Evolutionary conservation across 2,797 vertebrate genomes (phyloP), one percentile per base, ranked within the genome.

Genomic region (Manis crassicaudata): DNA sequence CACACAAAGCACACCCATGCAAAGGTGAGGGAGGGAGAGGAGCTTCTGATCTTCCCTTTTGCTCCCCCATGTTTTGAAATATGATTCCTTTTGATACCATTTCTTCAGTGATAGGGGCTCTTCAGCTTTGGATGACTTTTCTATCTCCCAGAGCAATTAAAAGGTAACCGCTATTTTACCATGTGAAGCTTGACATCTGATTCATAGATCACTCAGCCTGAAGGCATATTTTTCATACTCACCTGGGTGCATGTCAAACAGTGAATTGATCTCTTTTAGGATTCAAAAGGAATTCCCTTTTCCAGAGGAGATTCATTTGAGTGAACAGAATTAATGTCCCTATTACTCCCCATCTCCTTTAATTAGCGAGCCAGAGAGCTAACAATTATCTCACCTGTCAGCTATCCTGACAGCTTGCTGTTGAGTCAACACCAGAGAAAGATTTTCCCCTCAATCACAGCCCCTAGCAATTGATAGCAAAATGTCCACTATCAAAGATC

Each of bases 91-190:
- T 97, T 96, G 89, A 96, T 96, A 86, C 20, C 32, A 6, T 73
- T 50, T 96, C 92, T 93, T 94, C 84, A 32, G 37, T 75, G 94
- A 52, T 93, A 95, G 73, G 76, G 52, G n/a, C 35, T 27, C 86
- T 60, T 88, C 54, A 67, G 95, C 83, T 87, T 91, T 46, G 88
- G 89, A 92, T 90, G 93, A 83, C 83, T 97, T 81, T 87, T 89
- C 93, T 90, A 77, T 94, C 75, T 97, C 96, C 87, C 95, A 97
- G 87, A 98, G 96, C 96, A 97, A 98, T 97, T 97, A 98, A 97
- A 97, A 95, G 87, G 95, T 94, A 97, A 97, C 77, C 89, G 62
- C 85, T 91, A 52, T 96, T 96, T 97, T 94, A 95, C 95, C 67
- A 32, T 50, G 65, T 79, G 91, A 94, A 91, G 12, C 65, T 84